Base-by-base conservation (phyloP, 2,113 vertebrate genomes). In the Chaetodon auriga region DNA sequence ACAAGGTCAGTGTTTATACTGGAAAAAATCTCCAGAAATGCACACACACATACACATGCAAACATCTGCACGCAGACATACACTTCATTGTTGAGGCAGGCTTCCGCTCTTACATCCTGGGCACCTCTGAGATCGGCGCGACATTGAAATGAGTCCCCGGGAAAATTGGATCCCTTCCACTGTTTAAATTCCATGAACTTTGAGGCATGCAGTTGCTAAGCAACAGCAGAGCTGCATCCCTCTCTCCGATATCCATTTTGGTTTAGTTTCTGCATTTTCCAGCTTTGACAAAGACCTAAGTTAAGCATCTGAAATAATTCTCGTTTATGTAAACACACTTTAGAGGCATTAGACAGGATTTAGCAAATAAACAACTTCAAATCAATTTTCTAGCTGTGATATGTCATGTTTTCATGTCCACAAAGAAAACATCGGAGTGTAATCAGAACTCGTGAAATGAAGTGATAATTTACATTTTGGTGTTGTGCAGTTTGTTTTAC, bases 161-260 rank as follows among this genome's bases (percentile, higher is more conserved):
- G 81, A 94, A 91, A 91, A 91, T 75, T 85, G 75, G 87, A 92
- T 92, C 75, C 54, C 51, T 84, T 91, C 82, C 83, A 88, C 89
- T 81, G 79, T 90, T 92, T 89, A 80, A 92, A 91, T 87, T 93
- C 82, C 89, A 89, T 63, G 16, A 81, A 88, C 87, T 92, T 90
- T 78, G 86, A 93, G 91, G 78, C 84, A 91, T 85, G 89, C 87
- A 91, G 93, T 94, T 94, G 94, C 94, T 87, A 87, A 91, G 94
- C 94, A 94, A 95, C 94, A 84, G 76, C 57, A 35, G 85, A 81
- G 88, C 86, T 79, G 70, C 75, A 89, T 81, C 51, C 57, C 81
- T 82, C 58, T 77, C 81, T 74, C 81, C 70, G 69, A 77, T 82
- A 75, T 84, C 73, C 80, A 91, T 84, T 86, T 90, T 80, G 68